phyloP scores from a whole-genome alignment of 2,113 vertebrate genomes.

The Vulpes lagopus region DNA sequence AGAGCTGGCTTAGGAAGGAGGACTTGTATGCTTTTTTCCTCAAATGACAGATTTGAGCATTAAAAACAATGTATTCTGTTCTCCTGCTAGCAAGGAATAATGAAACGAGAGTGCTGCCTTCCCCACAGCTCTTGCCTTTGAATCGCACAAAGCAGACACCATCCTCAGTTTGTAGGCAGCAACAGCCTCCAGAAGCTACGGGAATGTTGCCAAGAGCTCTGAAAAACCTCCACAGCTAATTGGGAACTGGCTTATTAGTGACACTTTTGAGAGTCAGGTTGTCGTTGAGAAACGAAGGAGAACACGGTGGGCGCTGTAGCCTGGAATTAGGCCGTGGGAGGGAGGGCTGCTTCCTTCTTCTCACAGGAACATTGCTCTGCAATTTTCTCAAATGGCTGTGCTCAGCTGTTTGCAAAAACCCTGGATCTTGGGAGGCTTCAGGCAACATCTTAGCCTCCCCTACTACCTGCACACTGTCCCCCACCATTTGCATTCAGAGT shows the following conservation, averaged over 20 bases:
- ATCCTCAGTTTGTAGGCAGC: constrained; percentile 82
- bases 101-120: constrained; percentile 76
- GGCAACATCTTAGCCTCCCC: background rate
- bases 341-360: constrained; percentile 26
- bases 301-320: constrained; percentile 70
- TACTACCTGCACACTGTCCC: background rate
- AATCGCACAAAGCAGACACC: constrained; percentile 80
- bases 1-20: constrained; percentile 80
- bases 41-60: constrained; percentile 84
- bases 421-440: background rate
- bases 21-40: constrained; percentile 71
- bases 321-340: constrained; percentile 74
- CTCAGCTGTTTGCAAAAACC: constrained; percentile 58
- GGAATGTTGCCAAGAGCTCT: constrained; percentile 84
- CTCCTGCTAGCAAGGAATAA: constrained; percentile 86
- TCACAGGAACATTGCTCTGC: background rate
- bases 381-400: constrained; percentile 64
- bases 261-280: constrained; percentile 83
- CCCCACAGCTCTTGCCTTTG: constrained; percentile 72
- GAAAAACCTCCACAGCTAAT: constrained; percentile 77
- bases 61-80: constrained; percentile 83
- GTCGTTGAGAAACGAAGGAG: constrained; percentile 76
- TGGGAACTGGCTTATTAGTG: constrained; percentile 79
- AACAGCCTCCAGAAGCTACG: constrained; percentile 80
- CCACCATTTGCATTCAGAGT: background rate